Conservation (phyloP, 2,797 vertebrate species). For the Falco peregrinus region DNA sequence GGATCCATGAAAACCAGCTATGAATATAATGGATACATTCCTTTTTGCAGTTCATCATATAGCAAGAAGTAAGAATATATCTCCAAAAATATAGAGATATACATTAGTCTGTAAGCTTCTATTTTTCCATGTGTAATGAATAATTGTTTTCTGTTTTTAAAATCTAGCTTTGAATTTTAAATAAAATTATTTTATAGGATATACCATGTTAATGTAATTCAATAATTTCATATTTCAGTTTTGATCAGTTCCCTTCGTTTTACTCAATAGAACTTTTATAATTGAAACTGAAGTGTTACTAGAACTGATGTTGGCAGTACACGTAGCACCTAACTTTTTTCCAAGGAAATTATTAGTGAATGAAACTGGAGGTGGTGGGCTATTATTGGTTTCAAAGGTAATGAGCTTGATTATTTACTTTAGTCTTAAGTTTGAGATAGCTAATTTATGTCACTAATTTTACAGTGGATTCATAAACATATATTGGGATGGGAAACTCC, state of each 20-base stretch:
- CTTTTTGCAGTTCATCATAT: neutral
- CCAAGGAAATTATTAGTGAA: conserved; percentile 1
- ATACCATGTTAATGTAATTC: neutral
- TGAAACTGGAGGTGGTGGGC: neutral
- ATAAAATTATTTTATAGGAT: neutral
- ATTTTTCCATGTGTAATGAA: neutral
- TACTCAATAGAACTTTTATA: neutral
- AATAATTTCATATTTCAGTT: neutral
- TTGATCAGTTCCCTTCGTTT: neutral
- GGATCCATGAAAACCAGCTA: neutral
- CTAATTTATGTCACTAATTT: neutral
- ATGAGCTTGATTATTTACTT: conserved; percentile 38
- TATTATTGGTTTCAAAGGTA: conserved; percentile 20
- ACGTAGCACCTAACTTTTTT: neutral
- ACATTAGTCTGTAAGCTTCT: neutral
- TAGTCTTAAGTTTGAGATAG: neutral
- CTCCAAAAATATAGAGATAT: neutral
- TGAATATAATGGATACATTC: neutral
- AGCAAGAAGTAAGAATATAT: neutral
- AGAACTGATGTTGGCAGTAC: neutral
- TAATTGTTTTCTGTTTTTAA: neutral
- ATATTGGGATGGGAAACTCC: neutral
- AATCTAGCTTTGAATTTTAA: neutral
- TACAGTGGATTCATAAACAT: neutral
- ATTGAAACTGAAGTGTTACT: neutral